Evolutionary conservation across 2,113 vertebrate species (phyloP), one percentile per base, ranked within the genome.

Genomic region (Acrocephalus kingi): DNA sequence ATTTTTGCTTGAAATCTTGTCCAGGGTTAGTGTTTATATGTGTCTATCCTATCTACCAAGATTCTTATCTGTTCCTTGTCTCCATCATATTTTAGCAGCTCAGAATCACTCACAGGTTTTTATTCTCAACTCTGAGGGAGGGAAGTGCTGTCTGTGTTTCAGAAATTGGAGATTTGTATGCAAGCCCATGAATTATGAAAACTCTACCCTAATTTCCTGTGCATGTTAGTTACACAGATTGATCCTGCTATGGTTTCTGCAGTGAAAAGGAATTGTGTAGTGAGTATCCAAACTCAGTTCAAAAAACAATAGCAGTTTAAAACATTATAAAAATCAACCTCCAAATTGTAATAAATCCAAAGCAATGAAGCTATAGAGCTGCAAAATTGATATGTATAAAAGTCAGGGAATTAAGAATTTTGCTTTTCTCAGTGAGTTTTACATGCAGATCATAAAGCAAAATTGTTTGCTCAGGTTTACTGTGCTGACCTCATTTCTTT

Each of bases 1-100:
- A 81, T 91, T 96, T 94, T 88, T 96, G 17, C 82, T 93, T 87
- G 30, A 85, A 93, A 77, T 82, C 17, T 94, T 90, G 84, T 33
- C 78, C 28, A 73, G 61, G 83, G 73, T 90, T 93, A 88, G 27
- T 72, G 76, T 87, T 91, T 82, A 33, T 87, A 66, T 82, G 31
- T 87, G 28, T 73, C 71, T 94, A 16, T 58, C 33, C 23, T 84
- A 41, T n/a, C 87, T 67, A 80, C 72, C 15, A 74, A 80, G 43
- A 66, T 55, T 73, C 19, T 91, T 88, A 63, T 56, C 71, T 77
- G 48, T 27, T 94, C 35, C 72, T 90, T 80, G 30, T 91, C 43
- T 88, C 67, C 33, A 43, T 91, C 72, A 25, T 88, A 86, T 93
- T 93, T 93, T 83, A 86, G 20, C 55, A 78, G 48, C 79, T 88